Base-by-base conservation (phyloP, 2,888 invertebrate genomes). In the Hydraecia micacea region DNA sequence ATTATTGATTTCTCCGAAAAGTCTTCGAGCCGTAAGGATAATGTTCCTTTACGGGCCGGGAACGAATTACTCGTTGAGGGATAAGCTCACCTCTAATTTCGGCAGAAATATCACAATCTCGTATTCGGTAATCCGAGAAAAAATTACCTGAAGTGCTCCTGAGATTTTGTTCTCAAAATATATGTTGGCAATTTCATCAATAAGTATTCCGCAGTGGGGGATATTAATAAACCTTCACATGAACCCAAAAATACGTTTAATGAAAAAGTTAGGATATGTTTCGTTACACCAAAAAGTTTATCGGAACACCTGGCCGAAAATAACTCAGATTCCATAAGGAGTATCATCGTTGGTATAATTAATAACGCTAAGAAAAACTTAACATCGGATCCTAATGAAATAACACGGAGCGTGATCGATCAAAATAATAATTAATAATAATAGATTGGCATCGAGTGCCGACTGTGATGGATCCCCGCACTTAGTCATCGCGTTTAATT, bases 341-440 rank as follows among this genome's bases (percentile, higher is more conserved):
- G 83, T 76, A 83, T 73, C 75, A 80, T 81, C 62, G 75, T 74
- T 68, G 72, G 68, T 83, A 84, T 92, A 94, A 95, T 94, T 95
- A 95, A 95, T 95, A 92, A 94, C 91, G 86, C 87, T 89, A 91
- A 91, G 91, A 93, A 93, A 93, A 93, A 93, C 92, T 91, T 91
- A 91, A 91, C 91, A 92, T 92, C 90, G 90, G 86, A 91, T 93
- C 94, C 94, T 95, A 95, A 96, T 96, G 93, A 96, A 96, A 95
- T 95, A 96, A 95, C 95, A 94, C 92, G 94, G 90, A 92, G 91
- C 95, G 92, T 95, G 95, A 96, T 96, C 96, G 93, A 96, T 97
- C 96, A 96, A 95, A 96, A 96, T 95, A 96, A 95, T 96, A 96
- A 96, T 96, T 96, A 96, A 96, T 96, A 96, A 96, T 96, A 96